Evolutionary conservation across 2,888 invertebrate species (phyloP).

Genomic region (Lypha dubia): DNA sequence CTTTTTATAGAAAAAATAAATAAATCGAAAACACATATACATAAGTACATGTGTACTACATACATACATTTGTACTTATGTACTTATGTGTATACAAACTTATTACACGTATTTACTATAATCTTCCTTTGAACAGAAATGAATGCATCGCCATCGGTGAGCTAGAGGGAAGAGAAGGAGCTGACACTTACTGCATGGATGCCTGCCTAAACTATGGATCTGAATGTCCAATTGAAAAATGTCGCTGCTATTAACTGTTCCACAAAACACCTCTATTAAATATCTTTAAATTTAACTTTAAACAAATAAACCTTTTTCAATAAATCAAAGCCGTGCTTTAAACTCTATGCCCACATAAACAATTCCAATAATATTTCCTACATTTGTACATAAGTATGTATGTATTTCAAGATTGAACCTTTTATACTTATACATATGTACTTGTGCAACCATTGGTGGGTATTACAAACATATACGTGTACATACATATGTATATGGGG

Average conservation of each 20-base stretch:
- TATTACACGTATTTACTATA: background rate
- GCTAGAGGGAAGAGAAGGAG: conserved; percentile 88
- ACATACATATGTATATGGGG: too few relatives aligned
- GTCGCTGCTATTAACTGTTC: conserved; percentile 86
- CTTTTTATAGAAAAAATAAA: background rate
- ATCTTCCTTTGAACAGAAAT: conserved; percentile 85
- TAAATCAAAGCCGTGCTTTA: conserved; percentile 73
- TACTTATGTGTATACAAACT: too few relatives aligned
- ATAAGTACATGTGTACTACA: too few relatives aligned
- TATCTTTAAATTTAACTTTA: conserved; percentile 4
- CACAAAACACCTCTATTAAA: background rate
- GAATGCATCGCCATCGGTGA: conserved; percentile 93
- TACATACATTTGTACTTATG: too few relatives aligned
- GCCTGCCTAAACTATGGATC: conserved; percentile 92
- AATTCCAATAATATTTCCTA: too few relatives aligned
- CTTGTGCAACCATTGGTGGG: too few relatives aligned
- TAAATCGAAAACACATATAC: too few relatives aligned
- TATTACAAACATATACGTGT: too few relatives aligned
- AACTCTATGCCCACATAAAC: conserved; percentile 71
- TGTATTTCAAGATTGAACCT: too few relatives aligned
- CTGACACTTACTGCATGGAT: conserved; percentile 93
- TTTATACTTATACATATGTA: too few relatives aligned
- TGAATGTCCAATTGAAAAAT: conserved; percentile 88
- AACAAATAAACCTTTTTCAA: conserved; percentile 16
- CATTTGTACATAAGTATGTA: too few relatives aligned